A percentile compares a stretch with the other conserved stretches of the same genome.
Evolutionary conservation across 1,140 invertebrate species (phyloP).

Genomic region (Bombus waltoni): DNA sequence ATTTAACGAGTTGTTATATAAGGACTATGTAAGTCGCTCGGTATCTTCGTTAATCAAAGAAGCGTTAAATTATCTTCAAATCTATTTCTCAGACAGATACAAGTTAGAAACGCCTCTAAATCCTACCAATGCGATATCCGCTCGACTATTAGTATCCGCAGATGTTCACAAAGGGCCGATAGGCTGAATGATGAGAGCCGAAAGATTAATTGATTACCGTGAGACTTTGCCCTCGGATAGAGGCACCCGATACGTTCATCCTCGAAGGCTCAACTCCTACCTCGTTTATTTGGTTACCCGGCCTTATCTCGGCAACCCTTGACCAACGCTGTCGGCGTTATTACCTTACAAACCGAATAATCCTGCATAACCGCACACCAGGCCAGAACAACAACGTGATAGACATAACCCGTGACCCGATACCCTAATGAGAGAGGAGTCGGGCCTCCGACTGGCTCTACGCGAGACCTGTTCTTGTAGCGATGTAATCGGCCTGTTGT

Average conservation of each 20-base stretch:
- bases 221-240: slow-evolving; percentile 17
- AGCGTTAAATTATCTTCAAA: neutral
- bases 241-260: slow-evolving; percentile 24
- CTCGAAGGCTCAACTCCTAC: slow-evolving; percentile 18
- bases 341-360: slow-evolving; percentile 55
- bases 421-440: slow-evolving; percentile 72
- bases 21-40: too few relatives aligned
- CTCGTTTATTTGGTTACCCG: slow-evolving; percentile 68
- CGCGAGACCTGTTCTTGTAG: slow-evolving; percentile 33
- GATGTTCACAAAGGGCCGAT: slow-evolving; percentile 13
- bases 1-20: neutral
- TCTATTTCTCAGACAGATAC: neutral
- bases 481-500: slow-evolving; percentile 73
- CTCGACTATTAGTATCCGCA: neutral
- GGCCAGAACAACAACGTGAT: slow-evolving; percentile 71
- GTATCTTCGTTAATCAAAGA: neutral
- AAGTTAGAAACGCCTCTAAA: neutral
- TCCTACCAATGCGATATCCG: neutral
- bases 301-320: slow-evolving; percentile 63
- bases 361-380: slow-evolving; percentile 53
- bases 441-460: slow-evolving; percentile 18
- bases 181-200: slow-evolving; percentile 31
- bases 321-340: slow-evolving; percentile 52
- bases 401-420: slow-evolving; percentile 75
- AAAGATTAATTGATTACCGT: slow-evolving; percentile 57